Conservation (phyloP, 2,113 vertebrate species). For the Leptobrachium leishanense region DNA sequence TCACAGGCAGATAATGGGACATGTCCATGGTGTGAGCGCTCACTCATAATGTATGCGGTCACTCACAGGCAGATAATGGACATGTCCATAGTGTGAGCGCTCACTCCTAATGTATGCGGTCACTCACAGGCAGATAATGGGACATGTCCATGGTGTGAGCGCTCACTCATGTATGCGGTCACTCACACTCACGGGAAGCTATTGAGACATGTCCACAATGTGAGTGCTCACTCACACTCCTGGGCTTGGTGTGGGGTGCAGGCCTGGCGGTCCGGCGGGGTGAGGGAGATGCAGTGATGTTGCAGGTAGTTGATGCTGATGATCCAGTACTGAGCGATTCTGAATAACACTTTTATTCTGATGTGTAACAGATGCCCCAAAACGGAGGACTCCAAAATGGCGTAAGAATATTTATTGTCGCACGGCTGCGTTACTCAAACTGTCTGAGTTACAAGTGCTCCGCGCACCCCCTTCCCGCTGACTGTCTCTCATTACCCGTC, state of each 20-base stretch:
- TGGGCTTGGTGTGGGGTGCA: neutral
- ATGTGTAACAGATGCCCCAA: slow-evolving; percentile 78
- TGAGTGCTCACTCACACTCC: slow-evolving; percentile 1
- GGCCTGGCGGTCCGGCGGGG: neutral
- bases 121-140: no score
- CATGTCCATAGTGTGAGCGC: no score
- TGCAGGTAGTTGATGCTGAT: neutral
- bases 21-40: no score
- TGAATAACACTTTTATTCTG: slow-evolving; percentile 72
- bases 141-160: no score
- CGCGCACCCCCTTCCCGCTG: slow-evolving; percentile 12
- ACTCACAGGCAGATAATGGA: no score
- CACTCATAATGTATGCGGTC: no score
- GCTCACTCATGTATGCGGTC: no score
- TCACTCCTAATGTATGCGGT: no score
- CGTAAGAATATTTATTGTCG: slow-evolving; percentile 74
- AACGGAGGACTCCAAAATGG: slow-evolving; percentile 72
- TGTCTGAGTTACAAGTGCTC: slow-evolving; percentile 16
- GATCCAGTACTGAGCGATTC: slow-evolving; percentile 55
- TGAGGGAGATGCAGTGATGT: no score
- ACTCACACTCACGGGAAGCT: neutral
- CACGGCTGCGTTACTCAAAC: slow-evolving; percentile 51
- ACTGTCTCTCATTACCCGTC: slow-evolving; percentile 4
- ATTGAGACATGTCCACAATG: neutral
- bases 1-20: no score